These are phyloP conservation scores for Acomys russatus DNA, from an alignment of 2,797 vertebrate genomes.

Conservation along the genomic window DNA sequence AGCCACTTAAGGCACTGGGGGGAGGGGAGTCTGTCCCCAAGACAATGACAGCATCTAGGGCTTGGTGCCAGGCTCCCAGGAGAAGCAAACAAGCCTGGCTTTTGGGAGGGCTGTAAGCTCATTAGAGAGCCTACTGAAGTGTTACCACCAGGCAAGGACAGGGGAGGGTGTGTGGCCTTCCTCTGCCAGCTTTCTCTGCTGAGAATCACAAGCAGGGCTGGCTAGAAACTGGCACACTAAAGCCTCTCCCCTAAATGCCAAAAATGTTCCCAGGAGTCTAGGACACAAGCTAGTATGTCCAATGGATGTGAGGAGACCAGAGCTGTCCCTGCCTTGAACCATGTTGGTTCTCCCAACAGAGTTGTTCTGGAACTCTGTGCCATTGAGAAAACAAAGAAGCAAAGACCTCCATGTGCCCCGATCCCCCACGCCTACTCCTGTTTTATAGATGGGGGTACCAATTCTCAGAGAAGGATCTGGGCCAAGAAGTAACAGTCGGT, in stretches of 20 bases:
- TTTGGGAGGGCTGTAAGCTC: conserved; percentile 58
- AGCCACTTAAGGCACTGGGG: neutral
- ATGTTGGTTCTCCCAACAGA: fast-evolving
- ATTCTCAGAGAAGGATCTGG: neutral
- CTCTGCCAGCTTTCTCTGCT: conserved; percentile 50
- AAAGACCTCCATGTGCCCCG: neutral
- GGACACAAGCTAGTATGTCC: neutral
- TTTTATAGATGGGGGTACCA: neutral
- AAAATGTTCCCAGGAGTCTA: conserved; percentile 22
- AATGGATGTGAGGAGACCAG: neutral
- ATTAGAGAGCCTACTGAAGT: conserved; percentile 48
- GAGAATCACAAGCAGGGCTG: neutral
- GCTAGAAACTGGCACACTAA: conserved; percentile 19
- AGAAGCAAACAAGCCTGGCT: conserved; percentile 70
- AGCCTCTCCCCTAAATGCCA: neutral
- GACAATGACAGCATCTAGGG: conserved; percentile 83
- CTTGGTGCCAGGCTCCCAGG: conserved; percentile 78
- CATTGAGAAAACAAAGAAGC: neutral
- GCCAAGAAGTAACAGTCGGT: neutral
- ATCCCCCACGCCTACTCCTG: neutral
- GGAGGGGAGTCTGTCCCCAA: conserved; percentile 77
- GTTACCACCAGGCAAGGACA: neutral
- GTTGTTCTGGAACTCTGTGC: neutral
- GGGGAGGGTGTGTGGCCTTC: neutral
- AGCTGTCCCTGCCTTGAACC: neutral